phyloP scores from a whole-genome alignment of 2,113 vertebrate species.

The Grammomys dolichurus region DNA sequence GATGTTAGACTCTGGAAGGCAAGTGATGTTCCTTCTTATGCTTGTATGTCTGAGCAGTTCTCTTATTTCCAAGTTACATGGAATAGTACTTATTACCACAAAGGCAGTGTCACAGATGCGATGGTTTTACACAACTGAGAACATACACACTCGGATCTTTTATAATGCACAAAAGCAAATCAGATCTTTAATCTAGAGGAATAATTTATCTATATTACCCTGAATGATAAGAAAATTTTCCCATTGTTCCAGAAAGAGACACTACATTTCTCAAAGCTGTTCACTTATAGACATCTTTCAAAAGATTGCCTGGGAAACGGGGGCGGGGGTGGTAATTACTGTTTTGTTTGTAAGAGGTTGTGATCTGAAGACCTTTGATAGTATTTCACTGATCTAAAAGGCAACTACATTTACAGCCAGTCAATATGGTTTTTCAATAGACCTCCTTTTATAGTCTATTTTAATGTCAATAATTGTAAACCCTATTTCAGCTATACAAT shows the following conservation, averaged over 20 bases:
- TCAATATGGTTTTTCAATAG: not conserved
- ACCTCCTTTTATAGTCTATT: not conserved
- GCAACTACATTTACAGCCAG: not conserved
- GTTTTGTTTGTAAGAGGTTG: not conserved
- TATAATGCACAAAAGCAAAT: not conserved
- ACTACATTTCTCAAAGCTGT: not conserved
- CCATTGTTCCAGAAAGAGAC: not conserved
- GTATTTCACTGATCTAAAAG: not conserved
- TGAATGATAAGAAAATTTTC: not conserved
- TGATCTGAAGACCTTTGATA: not conserved
- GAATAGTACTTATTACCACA: not conserved
- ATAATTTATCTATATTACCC: not conserved
- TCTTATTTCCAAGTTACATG: not conserved
- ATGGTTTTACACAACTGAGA: not conserved
- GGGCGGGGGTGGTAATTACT: not conserved
- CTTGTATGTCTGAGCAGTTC: not conserved
- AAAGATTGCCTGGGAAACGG: not conserved
- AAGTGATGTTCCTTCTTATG: not conserved
- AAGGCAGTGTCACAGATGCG: no score
- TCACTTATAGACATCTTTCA: not conserved
- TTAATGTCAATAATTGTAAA: not conserved
- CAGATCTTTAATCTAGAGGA: not conserved
- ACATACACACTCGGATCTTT: not conserved
- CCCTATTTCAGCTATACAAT: not conserved
- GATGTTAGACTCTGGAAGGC: rapidly evolving